phyloP scores from a whole-genome alignment of 2,797 vertebrate genomes.

The Euthynnus affinis region DNA sequence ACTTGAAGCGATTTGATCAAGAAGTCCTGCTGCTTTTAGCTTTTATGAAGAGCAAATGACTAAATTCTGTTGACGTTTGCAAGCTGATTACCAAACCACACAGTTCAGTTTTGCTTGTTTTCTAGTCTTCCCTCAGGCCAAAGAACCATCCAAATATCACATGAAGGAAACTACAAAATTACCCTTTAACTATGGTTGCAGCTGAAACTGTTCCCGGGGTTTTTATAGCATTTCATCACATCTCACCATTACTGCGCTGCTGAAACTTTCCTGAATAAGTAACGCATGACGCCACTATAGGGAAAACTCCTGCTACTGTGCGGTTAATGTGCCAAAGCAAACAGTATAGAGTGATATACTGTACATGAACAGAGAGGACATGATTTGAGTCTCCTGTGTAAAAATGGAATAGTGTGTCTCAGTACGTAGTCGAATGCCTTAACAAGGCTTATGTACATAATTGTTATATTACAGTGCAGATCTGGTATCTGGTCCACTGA shows the following conservation, averaged over 20 bases:
- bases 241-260: slow-evolving; percentile 32
- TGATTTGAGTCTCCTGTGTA: slow-evolving; percentile 56
- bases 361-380: slow-evolving; percentile 52
- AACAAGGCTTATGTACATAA: slow-evolving; percentile 77
- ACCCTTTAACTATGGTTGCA: slow-evolving; percentile 73
- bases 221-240: slow-evolving; percentile 48
- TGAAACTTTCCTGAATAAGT: slow-evolving; percentile 30
- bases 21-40: background rate
- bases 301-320: slow-evolving; percentile 52
- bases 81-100: background rate
- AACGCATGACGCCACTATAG: slow-evolving; percentile 48
- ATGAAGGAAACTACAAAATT: slow-evolving; percentile 45
- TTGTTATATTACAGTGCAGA: slow-evolving; percentile 76
- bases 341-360: slow-evolving; percentile 55
- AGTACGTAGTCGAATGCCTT: slow-evolving; percentile 69
- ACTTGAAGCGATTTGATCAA: slow-evolving; percentile 9
- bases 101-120: slow-evolving; percentile 66
- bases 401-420: slow-evolving; percentile 61
- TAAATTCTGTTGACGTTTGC: background rate
- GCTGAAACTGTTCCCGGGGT: slow-evolving; percentile 38
- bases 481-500: slow-evolving; percentile 79
- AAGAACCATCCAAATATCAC: slow-evolving; percentile 51
- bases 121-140: slow-evolving; percentile 73
- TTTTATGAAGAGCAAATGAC: too few relatives aligned
- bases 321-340: slow-evolving; percentile 80